Conservation (phyloP, 2,113 vertebrate species). For the Coracopsis vasa region DNA sequence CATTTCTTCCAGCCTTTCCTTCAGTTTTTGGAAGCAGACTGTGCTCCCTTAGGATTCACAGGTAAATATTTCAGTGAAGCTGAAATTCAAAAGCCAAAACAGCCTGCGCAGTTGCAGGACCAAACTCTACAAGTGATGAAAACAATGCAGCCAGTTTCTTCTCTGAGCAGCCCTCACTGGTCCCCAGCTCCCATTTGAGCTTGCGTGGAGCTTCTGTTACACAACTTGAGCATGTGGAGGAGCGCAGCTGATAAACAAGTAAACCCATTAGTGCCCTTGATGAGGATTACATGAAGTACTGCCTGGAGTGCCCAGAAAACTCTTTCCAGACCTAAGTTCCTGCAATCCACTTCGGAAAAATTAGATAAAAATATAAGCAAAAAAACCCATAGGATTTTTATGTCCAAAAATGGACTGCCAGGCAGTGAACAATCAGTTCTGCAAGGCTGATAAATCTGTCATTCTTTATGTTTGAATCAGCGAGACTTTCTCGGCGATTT, state of each 20-base stretch:
- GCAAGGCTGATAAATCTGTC: neutral
- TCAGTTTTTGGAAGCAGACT: neutral
- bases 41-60: neutral
- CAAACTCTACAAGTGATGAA: neutral
- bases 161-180: neutral
- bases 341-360: neutral
- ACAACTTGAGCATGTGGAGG: neutral
- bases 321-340: neutral
- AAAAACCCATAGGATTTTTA: neutral
- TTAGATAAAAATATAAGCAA: neutral
- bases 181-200: neutral
- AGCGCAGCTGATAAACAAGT: neutral
- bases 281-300: constrained; percentile 17
- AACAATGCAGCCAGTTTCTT: neutral
- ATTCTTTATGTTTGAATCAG: neutral
- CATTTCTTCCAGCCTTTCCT: neutral
- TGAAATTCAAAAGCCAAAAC: neutral
- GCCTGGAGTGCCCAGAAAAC: constrained; percentile 1
- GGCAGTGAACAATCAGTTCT: neutral
- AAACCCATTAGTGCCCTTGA: neutral
- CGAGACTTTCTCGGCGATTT: neutral
- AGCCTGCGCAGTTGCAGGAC: neutral
- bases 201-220: neutral
- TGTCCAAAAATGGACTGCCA: neutral
- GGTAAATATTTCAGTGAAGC: neutral